These are phyloP conservation scores for Oxystoma pomonae DNA, from an alignment of 2,888 invertebrate species.

Conservation along the genomic window DNA sequence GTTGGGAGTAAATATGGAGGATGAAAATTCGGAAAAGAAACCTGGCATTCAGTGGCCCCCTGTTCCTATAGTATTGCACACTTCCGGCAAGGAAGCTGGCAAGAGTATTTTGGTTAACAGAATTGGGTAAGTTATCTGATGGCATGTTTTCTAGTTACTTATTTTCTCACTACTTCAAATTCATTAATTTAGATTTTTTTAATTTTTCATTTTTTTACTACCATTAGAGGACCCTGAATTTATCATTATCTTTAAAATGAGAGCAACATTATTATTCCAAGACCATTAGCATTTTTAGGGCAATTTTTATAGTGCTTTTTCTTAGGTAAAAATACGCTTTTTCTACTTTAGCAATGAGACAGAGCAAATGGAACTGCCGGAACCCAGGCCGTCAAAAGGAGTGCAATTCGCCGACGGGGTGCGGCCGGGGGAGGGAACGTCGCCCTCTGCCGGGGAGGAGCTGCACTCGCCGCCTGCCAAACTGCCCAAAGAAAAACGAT, in stretches of 20 bases:
- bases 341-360: too few relatives aligned
- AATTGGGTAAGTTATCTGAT: neutral
- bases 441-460: slow-evolving; percentile 57
- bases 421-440: slow-evolving; percentile 56
- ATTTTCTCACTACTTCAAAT: too few relatives aligned
- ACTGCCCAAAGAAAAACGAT: slow-evolving; percentile 51
- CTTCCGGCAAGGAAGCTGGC: slow-evolving; percentile 47
- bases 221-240: too few relatives aligned
- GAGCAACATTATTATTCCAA: too few relatives aligned
- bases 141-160: neutral
- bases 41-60: slow-evolving; percentile 39
- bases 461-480: slow-evolving; percentile 56
- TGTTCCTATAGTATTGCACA: slow-evolving; percentile 28
- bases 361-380: too few relatives aligned
- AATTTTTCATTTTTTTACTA: too few relatives aligned
- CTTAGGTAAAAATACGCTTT: too few relatives aligned
- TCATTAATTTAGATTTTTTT: too few relatives aligned
- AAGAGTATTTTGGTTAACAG: slow-evolving; percentile 56
- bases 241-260: too few relatives aligned
- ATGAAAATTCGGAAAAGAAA: slow-evolving; percentile 21
- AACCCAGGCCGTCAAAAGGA: slow-evolving; percentile 29
- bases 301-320: too few relatives aligned
- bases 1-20: slow-evolving; percentile 32
- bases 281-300: too few relatives aligned
- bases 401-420: slow-evolving; percentile 62